Evolutionary conservation across 2,888 invertebrate species (phyloP).

Genomic region (Onthophagus sagittarius): DNA sequence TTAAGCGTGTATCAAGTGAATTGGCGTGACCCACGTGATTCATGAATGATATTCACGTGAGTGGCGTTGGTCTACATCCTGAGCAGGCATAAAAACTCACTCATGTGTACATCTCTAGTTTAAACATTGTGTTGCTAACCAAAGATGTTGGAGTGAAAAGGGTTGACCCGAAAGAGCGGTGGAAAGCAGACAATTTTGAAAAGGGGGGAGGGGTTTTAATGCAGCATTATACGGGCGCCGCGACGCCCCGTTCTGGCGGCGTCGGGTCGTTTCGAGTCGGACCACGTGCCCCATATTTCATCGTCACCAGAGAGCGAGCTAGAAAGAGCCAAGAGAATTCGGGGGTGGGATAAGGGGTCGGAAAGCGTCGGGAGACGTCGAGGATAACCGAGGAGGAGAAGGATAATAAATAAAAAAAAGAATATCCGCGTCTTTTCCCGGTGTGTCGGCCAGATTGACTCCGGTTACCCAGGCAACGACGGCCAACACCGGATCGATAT

Average conservation of each 20-base stretch:
- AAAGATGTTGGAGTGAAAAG: not conserved
- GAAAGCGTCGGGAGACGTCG: slow-evolving; percentile 37
- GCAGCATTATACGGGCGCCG: slow-evolving; percentile 48
- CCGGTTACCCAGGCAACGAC: slow-evolving; percentile 55
- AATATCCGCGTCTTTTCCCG: slow-evolving; percentile 47
- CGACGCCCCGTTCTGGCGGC: slow-evolving; percentile 50
- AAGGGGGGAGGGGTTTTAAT: slow-evolving; percentile 32
- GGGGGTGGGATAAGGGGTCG: slow-evolving; percentile 24
- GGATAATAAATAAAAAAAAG: slow-evolving; percentile 51
- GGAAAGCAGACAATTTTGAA: not conserved
- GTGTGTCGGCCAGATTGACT: slow-evolving; percentile 55
- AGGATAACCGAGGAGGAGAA: slow-evolving; percentile 45
- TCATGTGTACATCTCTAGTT: not conserved
- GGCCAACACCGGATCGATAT: slow-evolving; percentile 49
- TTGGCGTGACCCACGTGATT: too few relatives aligned
- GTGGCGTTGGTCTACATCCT: too few relatives aligned
- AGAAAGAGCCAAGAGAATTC: slow-evolving; percentile 16
- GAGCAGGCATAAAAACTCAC: too few relatives aligned
- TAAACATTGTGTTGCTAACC: not conserved
- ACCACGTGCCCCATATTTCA: slow-evolving; percentile 72
- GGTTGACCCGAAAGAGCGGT: not conserved
- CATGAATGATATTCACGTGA: too few relatives aligned
- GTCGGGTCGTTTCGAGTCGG: slow-evolving; percentile 69
- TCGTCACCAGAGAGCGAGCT: slow-evolving; percentile 55
- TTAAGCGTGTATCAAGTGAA: too few relatives aligned